Base-by-base conservation (phyloP, 2,888 invertebrate genomes). In the Caenorhabditis angaria region DNA sequence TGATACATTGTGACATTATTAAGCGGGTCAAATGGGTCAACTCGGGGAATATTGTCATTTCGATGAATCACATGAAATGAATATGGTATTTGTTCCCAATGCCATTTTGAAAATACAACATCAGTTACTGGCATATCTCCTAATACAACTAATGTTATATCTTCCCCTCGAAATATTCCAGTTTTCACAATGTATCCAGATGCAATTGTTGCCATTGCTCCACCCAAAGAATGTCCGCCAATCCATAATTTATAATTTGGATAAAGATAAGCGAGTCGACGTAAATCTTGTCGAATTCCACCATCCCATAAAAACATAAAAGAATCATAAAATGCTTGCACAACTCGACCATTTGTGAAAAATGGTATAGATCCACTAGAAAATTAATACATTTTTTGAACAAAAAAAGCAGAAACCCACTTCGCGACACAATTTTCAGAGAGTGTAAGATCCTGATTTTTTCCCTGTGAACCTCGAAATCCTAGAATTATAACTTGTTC, bases 161-260 rank as follows among this genome's bases (percentile, higher is more conserved):
- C 27, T 20, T 65, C 65, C 8, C 65, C 61, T 24, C 54, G 35
- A 29, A 65, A 70, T 14, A 70, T 14, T 6, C 59, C 62, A 22
- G 32, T 41, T 6, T 22, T 25, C 1, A 27, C 59, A 12, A 70
- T 25, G 24, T 59, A 59, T 10, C 62, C 48, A 5, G 70, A 61
- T 2, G 70, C 54, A 14, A 58, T 29, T 29, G n/a, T 59, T 18
- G 62, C 20, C 6, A 70, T 28, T 20, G 27, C 27, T 8, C 61
- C 65, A 35, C 65, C 70, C 18, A 70, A 53, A 10, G 70, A 70
- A 41, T 70, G 70, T 48, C 70, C 70, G 54, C 56, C 65, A 1
- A 70, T 61, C 70, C 64, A 65, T 4, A 70, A 54, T 32, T 70
- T 61, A 25, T 35, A 70, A 5, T 51, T 53, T 0, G 70, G 70